Conservation (phyloP, 2,888 invertebrate genomes). For the Drosophila koepferae region DNA sequence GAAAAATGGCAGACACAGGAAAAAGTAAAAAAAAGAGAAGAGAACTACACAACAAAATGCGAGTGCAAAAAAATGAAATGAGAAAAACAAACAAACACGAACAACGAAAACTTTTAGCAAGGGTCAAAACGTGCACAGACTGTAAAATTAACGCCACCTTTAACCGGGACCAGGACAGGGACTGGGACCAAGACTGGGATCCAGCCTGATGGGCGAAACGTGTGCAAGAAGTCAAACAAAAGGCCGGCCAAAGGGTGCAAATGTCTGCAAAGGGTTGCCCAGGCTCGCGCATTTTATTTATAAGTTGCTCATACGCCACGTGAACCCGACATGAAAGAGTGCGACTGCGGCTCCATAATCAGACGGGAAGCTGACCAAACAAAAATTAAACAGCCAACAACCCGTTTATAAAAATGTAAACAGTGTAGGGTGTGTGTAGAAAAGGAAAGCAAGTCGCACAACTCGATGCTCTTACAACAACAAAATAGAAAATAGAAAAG, state of each 20-base stretch:
- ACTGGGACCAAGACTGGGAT: neutral
- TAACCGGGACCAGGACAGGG: slow-evolving; percentile 1
- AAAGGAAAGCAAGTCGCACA: neutral
- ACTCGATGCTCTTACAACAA: slow-evolving; percentile 16
- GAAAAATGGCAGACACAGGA: slow-evolving; percentile 70
- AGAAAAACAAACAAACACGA: slow-evolving; percentile 14
- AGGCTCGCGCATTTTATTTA: slow-evolving; percentile 11
- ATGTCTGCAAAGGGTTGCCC: slow-evolving; percentile 43
- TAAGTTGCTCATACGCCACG: slow-evolving; percentile 56
- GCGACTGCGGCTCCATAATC: slow-evolving; percentile 25
- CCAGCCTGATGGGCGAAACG: slow-evolving; percentile 55
- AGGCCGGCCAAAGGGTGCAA: slow-evolving; percentile 41
- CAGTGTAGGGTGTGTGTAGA: slow-evolving; percentile 7
- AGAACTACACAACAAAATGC: slow-evolving; percentile 53
- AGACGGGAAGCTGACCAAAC: slow-evolving; percentile 50
- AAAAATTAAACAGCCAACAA: slow-evolving; percentile 45
- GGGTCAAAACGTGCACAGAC: slow-evolving; percentile 76
- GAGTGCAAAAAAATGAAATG: slow-evolving; percentile 9
- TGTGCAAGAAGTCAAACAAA: slow-evolving; percentile 65
- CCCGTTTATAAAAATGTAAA: slow-evolving; percentile 36
- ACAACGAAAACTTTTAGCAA: slow-evolving; percentile 56
- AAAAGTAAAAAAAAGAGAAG: slow-evolving; percentile 15
- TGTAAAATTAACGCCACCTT: slow-evolving; percentile 76
- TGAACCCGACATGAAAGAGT: slow-evolving; percentile 42
- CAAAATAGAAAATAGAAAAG: no score